These are phyloP conservation scores for Eretmocerus hayati DNA, from an alignment of 2,888 invertebrate genomes.

Conservation along the genomic window DNA sequence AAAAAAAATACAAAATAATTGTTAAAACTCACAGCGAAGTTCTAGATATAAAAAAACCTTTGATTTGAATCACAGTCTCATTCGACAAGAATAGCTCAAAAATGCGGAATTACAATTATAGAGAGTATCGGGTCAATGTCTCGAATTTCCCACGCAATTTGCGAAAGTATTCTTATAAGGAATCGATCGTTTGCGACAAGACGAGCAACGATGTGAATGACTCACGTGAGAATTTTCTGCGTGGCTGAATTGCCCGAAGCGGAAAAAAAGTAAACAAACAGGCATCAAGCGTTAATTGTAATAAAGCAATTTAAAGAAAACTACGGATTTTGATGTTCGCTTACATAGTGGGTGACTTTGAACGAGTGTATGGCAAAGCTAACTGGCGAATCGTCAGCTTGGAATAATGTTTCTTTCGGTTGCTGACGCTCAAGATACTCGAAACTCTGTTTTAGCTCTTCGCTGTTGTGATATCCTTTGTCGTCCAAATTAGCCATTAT, in stretches of 20 bases:
- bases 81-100: too few relatives aligned
- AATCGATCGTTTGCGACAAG: background rate
- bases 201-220: too few relatives aligned
- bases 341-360: conserved; percentile 66
- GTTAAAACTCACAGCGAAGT: too few relatives aligned
- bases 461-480: conserved; percentile 38
- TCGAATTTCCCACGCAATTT: background rate
- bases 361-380: conserved; percentile 63
- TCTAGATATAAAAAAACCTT: too few relatives aligned
- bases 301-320: background rate
- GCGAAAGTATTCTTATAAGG: background rate
- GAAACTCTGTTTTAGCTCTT: conserved; percentile 59
- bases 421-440: conserved; percentile 63
- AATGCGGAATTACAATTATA: too few relatives aligned
- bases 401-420: conserved; percentile 62
- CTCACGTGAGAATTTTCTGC: background rate
- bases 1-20: too few relatives aligned
- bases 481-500: conserved; percentile 42
- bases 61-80: too few relatives aligned
- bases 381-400: conserved; percentile 60
- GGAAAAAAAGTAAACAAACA: too few relatives aligned
- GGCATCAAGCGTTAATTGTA: background rate
- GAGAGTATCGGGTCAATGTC: background rate
- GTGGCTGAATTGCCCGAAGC: background rate
- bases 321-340: conserved; percentile 23